A percentile compares a stretch with the other conserved stretches of the same genome.
Conservation (phyloP, 2,113 vertebrate species). For the Strigops habroptila region DNA sequence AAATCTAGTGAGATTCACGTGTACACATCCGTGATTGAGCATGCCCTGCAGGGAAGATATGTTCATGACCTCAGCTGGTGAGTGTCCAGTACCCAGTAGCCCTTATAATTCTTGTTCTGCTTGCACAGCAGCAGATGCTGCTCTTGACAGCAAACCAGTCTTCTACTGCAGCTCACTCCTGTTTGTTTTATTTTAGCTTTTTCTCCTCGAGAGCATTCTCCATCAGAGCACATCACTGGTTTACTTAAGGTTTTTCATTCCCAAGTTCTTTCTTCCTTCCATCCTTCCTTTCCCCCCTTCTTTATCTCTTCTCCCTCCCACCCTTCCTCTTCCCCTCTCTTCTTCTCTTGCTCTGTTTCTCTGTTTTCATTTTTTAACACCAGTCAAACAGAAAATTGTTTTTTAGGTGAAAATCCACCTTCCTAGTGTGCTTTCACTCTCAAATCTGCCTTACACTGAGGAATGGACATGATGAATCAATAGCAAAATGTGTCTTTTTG, state of each 20-base stretch:
- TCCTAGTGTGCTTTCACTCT: background rate
- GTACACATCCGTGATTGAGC: background rate
- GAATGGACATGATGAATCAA: background rate
- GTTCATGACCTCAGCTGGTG: constrained; percentile 12
- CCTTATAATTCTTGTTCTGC: background rate
- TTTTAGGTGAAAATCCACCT: constrained; percentile 16
- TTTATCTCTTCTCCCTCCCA: background rate
- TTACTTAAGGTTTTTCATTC: background rate
- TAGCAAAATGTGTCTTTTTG: background rate
- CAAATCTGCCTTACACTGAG: background rate
- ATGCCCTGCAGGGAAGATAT: background rate
- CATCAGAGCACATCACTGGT: background rate
- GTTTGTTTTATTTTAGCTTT: background rate
- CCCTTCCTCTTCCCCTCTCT: background rate
- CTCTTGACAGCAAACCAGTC: background rate
- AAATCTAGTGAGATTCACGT: background rate
- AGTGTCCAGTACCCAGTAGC: background rate
- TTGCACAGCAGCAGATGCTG: constrained; percentile 13
- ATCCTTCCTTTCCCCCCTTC: background rate
- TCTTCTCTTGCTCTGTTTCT: too few relatives aligned
- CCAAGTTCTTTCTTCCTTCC: background rate
- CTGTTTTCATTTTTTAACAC: background rate
- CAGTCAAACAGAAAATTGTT: constrained; percentile 2
- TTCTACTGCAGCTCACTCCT: background rate
- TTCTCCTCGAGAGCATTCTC: background rate